These are phyloP conservation scores for Polyergus mexicanus DNA, from an alignment of 1,140 invertebrate genomes.

Conservation along the genomic window DNA sequence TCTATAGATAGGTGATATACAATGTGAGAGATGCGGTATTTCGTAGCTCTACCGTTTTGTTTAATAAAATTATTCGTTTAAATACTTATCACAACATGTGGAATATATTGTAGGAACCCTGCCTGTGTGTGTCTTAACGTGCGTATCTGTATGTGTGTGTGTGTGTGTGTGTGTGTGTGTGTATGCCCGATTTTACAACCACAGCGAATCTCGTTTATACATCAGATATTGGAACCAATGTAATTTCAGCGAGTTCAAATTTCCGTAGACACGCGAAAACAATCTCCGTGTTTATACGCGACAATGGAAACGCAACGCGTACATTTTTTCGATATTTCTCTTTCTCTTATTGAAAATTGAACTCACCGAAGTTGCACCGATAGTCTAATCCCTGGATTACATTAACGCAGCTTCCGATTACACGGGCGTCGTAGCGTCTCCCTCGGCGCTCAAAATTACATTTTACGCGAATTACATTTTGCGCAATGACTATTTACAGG, in stretches of 20 bases:
- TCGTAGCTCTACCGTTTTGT: constrained; percentile 72
- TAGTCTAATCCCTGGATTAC: constrained; percentile 53
- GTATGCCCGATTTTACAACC: constrained; percentile 47
- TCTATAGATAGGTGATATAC: constrained; percentile 69
- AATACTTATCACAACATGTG: constrained; percentile 78
- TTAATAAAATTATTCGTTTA: constrained; percentile 78
- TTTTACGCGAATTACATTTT: constrained; percentile 35
- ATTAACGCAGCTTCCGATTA: constrained; percentile 33
- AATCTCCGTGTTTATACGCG: constrained; percentile 17
- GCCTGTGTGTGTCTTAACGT: constrained; percentile 67
- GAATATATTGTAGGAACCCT: constrained; percentile 78
- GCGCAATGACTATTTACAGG: constrained; percentile 42
- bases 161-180: neutral
- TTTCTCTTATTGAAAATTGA: constrained; percentile 8
- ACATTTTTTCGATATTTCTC: neutral
- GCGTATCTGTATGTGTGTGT: constrained; percentile 7
- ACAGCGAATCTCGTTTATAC: constrained; percentile 54
- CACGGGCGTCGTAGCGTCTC: constrained; percentile 26
- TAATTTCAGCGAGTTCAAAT: constrained; percentile 49
- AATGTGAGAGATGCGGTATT: constrained; percentile 59
- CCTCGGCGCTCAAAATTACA: constrained; percentile 37
- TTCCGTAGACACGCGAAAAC: constrained; percentile 25
- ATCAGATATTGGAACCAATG: constrained; percentile 40
- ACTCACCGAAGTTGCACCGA: constrained; percentile 24
- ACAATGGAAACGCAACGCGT: neutral